These are phyloP conservation scores for Orthosia cruda DNA, from an alignment of 2,888 invertebrate genomes.

Conservation along the genomic window DNA sequence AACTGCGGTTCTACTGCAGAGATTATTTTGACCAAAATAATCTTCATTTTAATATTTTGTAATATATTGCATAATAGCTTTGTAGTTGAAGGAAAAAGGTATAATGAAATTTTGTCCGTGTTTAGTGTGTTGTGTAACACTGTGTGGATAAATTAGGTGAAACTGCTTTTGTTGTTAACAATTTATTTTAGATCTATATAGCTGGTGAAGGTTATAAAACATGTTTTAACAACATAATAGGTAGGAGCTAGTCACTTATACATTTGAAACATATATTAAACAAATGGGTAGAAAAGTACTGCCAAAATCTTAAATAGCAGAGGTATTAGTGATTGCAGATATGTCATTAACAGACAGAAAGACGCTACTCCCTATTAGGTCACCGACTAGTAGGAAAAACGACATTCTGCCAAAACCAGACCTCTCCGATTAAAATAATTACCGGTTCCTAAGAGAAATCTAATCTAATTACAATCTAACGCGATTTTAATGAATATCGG, in stretches of 20 bases:
- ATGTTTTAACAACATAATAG: no score
- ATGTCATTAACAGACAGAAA: not conserved
- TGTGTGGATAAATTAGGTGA: not conserved
- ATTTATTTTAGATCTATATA: not conserved
- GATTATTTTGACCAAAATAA: constrained; percentile 69
- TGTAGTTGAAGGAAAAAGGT: constrained; percentile 8
- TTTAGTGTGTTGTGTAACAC: not conserved
- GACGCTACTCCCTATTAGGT: not conserved
- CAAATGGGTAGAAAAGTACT: no score
- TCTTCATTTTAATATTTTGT: constrained; percentile 77
- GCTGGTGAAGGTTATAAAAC: no score
- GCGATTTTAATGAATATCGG: constrained; percentile 46
- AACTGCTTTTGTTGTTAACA: not conserved
- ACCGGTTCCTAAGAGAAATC: constrained; percentile 6
- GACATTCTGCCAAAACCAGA: not conserved
- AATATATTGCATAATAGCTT: constrained; percentile 67
- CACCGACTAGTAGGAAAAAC: not conserved
- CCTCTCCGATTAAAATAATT: not conserved
- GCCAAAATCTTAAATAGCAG: no score
- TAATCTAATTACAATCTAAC: constrained; percentile 25
- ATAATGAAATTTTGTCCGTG: constrained; percentile 10
- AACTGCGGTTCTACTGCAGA: constrained; percentile 75
- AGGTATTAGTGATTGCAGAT: no score
- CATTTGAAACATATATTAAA: not conserved
- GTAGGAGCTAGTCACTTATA: no score